Evolutionary conservation across 2,113 vertebrate species (phyloP).

Genomic region (Lepisosteus oculatus): DNA sequence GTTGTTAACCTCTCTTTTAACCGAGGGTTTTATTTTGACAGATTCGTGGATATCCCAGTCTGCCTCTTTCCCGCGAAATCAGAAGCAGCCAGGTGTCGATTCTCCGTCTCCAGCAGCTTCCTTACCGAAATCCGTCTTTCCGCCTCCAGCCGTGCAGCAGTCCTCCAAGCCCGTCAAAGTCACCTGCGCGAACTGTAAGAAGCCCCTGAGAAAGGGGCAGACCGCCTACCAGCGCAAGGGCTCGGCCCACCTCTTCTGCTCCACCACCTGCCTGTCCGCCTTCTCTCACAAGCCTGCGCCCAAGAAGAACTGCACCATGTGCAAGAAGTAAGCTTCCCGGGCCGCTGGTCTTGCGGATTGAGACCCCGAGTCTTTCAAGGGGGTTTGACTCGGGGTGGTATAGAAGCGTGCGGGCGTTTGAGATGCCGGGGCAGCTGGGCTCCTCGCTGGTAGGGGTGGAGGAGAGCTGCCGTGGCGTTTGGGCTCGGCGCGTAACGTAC

Average conservation of each 20-base stretch:
- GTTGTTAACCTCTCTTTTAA: no score
- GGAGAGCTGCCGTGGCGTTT: no score
- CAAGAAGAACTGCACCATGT: slow-evolving; percentile 99
- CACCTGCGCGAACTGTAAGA: slow-evolving; percentile 95
- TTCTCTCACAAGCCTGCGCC: slow-evolving; percentile 96
- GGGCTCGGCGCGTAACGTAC: no score
- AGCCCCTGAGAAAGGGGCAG: slow-evolving; percentile 94
- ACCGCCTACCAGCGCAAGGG: slow-evolving; percentile 97
- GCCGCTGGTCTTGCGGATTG: no score
- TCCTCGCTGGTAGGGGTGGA: no score
- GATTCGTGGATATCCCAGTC: slow-evolving; percentile 98
- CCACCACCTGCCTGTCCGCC: slow-evolving; percentile 90
- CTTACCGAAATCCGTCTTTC: slow-evolving; percentile 86
- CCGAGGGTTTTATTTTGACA: slow-evolving; percentile 38
- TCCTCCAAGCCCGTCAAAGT: slow-evolving; percentile 92
- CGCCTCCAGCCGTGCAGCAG: slow-evolving; percentile 77
- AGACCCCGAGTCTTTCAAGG: no score
- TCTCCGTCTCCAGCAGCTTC: slow-evolving; percentile 86
- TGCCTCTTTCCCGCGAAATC: slow-evolving; percentile 92
- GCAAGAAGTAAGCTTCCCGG: slow-evolving; percentile 84
- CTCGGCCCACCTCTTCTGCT: slow-evolving; percentile 95
- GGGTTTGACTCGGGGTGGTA: no score
- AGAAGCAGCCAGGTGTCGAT: slow-evolving; percentile 91
- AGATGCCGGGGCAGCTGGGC: no score
- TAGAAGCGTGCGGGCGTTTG: no score